These are phyloP conservation scores for Ptychadena robeensis DNA, from an alignment of 2,797 vertebrate species.

Conservation along the genomic window DNA sequence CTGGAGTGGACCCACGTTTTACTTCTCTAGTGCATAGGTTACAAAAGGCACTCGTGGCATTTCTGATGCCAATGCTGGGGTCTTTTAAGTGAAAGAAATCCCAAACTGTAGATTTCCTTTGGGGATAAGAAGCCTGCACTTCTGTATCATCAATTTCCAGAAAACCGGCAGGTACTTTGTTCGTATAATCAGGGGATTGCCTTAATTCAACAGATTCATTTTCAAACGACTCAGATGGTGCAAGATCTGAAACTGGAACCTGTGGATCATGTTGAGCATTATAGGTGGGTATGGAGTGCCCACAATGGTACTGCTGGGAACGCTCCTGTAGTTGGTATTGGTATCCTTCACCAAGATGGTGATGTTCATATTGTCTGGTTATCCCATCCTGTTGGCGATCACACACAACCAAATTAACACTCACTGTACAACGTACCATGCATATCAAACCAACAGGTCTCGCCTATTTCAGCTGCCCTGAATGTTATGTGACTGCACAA, in stretches of 20 bases:
- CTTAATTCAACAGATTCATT: not conserved
- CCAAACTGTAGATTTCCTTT: conserved; percentile 41
- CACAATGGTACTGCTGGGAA: conserved; percentile 25
- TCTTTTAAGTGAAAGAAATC: conserved; percentile 43
- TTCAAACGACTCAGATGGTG: not conserved
- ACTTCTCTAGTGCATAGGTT: conserved; percentile 43
- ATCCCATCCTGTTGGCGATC: conserved; percentile 37
- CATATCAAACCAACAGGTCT: not conserved
- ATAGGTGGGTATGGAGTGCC: conserved; percentile 1
- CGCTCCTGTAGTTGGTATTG: conserved; percentile 1
- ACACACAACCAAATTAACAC: conserved; percentile 36
- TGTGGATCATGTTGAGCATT: not conserved
- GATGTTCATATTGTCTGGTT: conserved; percentile 1
- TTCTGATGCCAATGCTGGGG: conserved; percentile 43
- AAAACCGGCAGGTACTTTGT: not conserved
- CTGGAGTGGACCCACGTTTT: conserved; percentile 41
- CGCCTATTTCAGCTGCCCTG: not conserved
- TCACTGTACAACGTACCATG: not conserved
- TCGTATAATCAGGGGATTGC: not conserved
- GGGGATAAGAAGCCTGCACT: not conserved
- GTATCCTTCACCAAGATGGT: conserved; percentile 19
- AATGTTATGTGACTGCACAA: not conserved
- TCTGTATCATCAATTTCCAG: not conserved
- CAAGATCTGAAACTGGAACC: not conserved
- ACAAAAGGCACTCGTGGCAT: conserved; percentile 47